phyloP scores from a whole-genome alignment of 2,797 vertebrate species.

The Lepilemur septentrionalis region DNA sequence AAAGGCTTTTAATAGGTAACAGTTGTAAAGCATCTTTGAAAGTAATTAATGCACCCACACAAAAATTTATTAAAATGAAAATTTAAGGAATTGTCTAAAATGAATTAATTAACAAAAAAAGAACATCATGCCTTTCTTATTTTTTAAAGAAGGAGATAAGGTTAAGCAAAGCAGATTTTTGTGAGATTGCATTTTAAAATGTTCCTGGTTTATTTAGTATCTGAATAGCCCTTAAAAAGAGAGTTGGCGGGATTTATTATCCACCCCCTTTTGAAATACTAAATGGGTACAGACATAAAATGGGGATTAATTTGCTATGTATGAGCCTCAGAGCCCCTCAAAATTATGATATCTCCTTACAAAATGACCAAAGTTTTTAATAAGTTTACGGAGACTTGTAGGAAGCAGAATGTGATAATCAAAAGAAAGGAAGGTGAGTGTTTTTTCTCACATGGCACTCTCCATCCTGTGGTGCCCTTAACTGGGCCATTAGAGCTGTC shows the following conservation, averaged over 20 bases:
- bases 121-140: conserved; percentile 79
- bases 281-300: conserved; percentile 62
- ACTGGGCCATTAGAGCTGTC: background rate
- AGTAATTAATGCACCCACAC: conserved; percentile 82
- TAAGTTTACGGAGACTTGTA: conserved; percentile 41
- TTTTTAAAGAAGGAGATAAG: conserved; percentile 77
- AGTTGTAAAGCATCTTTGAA: conserved; percentile 78
- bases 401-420: background rate
- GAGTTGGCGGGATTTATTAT: conserved; percentile 71
- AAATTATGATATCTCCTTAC: conserved; percentile 52
- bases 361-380: conserved; percentile 45
- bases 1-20: conserved; percentile 77
- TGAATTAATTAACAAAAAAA: conserved; percentile 84
- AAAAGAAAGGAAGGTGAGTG: background rate
- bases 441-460: background rate
- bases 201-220: conserved; percentile 70
- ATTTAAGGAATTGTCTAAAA: conserved; percentile 84
- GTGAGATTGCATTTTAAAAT: conserved; percentile 69
- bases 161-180: conserved; percentile 77
- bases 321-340: conserved; percentile 35
- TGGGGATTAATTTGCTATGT: conserved; percentile 64
- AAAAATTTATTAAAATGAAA: conserved; percentile 84
- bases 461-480: background rate
- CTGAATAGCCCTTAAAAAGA: conserved; percentile 74
- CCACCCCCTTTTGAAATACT: conserved; percentile 57